phyloP scores from a whole-genome alignment of 2,888 invertebrate species.

The Eugnorisma glareosa region DNA sequence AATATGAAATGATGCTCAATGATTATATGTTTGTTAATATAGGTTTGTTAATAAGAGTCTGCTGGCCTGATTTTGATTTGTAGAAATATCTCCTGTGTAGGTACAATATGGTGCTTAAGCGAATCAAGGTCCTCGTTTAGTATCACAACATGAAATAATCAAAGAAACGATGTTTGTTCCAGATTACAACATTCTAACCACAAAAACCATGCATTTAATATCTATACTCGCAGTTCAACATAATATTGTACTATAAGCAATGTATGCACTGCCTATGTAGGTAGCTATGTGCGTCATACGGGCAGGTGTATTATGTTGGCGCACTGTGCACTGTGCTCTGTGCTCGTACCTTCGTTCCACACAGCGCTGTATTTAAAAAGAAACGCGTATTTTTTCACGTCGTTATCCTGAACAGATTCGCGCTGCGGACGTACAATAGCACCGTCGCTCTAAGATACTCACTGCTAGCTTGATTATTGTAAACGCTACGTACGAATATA shows the following conservation, averaged over 20 bases:
- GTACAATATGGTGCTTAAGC: neutral
- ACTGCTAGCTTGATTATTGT: neutral
- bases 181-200: neutral
- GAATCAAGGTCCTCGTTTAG: neutral
- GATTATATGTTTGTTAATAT: too few relatives aligned
- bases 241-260: too few relatives aligned
- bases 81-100: too few relatives aligned
- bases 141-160: neutral
- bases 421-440: slow-evolving; percentile 12
- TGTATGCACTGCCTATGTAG: neutral
- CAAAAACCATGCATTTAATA: neutral
- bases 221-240: neutral
- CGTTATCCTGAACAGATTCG: slow-evolving; percentile 39
- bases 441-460: neutral
- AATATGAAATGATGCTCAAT: too few relatives aligned
- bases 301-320: neutral
- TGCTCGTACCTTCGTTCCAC: slow-evolving; percentile 8
- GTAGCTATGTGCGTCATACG: neutral
- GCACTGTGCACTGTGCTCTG: neutral
- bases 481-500: neutral
- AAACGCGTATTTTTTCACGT: slow-evolving; percentile 42
- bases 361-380: slow-evolving; percentile 36
- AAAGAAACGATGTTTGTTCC: neutral
- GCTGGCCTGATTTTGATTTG: neutral
- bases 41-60: neutral